A percentile compares a stretch with the other conserved stretches of the same genome.
Conservation (phyloP, 2,888 invertebrate genomes). For the Parnassius smintheus region DNA sequence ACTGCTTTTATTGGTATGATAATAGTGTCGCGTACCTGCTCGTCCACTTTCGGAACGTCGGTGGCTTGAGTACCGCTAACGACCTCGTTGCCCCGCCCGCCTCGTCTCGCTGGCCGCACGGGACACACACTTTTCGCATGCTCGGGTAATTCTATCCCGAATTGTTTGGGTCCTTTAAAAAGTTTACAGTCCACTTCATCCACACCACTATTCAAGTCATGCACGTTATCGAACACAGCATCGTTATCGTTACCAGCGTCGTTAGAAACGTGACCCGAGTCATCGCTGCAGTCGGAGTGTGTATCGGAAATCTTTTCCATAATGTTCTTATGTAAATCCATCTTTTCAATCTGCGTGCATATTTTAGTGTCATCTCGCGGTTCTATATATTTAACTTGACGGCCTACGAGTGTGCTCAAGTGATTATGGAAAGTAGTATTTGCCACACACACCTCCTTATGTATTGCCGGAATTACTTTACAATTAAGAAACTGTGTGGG, state of each 20-base stretch:
- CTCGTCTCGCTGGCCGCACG: conserved; percentile 71
- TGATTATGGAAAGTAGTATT: conserved; percentile 75
- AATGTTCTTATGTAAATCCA: conserved; percentile 60
- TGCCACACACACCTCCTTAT: conserved; percentile 73
- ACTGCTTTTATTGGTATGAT: conserved; percentile 66
- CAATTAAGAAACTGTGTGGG: conserved; percentile 65
- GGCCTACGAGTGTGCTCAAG: conserved; percentile 77
- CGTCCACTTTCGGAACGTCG: conserved; percentile 77
- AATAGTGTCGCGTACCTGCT: conserved; percentile 78
- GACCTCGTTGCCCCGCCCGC: conserved; percentile 75
- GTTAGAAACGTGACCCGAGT: conserved; percentile 91
- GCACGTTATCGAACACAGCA: conserved; percentile 58
- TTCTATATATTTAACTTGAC: conserved; percentile 71
- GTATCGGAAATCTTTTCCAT: conserved; percentile 80
- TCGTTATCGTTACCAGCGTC: conserved; percentile 89
- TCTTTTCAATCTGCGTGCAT: conserved; percentile 63
- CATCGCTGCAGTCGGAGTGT: conserved; percentile 88
- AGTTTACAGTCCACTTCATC: conserved; percentile 70
- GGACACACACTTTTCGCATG: conserved; percentile 69
- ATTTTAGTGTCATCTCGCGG: conserved; percentile 66
- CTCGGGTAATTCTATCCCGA: conserved; percentile 64
- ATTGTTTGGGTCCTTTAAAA: conserved; percentile 62
- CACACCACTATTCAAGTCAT: conserved; percentile 46
- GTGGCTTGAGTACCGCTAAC: conserved; percentile 74
- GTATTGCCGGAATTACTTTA: conserved; percentile 72